Evolutionary conservation across 2,113 vertebrate species (phyloP).

Genomic region (Polyodon spathula): DNA sequence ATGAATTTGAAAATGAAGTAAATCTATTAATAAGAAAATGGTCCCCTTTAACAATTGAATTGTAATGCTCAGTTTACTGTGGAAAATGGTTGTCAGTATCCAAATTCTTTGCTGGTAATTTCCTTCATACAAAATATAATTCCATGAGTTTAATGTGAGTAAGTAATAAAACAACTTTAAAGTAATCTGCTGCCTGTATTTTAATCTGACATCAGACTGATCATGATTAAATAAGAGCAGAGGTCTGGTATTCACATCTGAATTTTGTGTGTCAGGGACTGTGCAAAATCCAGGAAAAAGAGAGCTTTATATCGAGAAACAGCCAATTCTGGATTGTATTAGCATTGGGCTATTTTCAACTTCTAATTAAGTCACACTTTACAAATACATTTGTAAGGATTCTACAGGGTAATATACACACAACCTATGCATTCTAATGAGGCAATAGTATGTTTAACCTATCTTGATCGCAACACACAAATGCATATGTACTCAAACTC

Average conservation of each 20-base stretch:
- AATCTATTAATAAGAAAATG: too few relatives aligned
- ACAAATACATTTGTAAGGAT: too few relatives aligned
- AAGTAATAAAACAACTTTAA: neutral
- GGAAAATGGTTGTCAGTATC: constrained; percentile 19
- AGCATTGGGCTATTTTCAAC: constrained; percentile 10
- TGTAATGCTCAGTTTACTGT: neutral
- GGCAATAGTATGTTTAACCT: too few relatives aligned
- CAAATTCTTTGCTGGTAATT: constrained; percentile 7
- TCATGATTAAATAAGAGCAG: constrained; percentile 1
- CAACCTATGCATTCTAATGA: too few relatives aligned
- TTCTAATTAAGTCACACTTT: too few relatives aligned
- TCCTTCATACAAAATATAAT: too few relatives aligned
- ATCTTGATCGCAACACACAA: too few relatives aligned
- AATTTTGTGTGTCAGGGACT: constrained; percentile 16
- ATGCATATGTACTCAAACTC: too few relatives aligned
- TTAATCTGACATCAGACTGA: constrained; percentile 6
- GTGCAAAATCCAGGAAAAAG: constrained; percentile 23
- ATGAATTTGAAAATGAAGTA: too few relatives aligned
- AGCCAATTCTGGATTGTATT: constrained; percentile 1
- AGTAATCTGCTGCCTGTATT: constrained; percentile 1
- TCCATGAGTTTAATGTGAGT: neutral
- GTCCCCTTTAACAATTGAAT: too few relatives aligned
- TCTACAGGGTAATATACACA: too few relatives aligned
- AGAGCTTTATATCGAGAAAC: constrained; percentile 10
- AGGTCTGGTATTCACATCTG: constrained; percentile 19